Conservation (phyloP, 1,140 invertebrate genomes). For the Eriosoma lanigerum region DNA sequence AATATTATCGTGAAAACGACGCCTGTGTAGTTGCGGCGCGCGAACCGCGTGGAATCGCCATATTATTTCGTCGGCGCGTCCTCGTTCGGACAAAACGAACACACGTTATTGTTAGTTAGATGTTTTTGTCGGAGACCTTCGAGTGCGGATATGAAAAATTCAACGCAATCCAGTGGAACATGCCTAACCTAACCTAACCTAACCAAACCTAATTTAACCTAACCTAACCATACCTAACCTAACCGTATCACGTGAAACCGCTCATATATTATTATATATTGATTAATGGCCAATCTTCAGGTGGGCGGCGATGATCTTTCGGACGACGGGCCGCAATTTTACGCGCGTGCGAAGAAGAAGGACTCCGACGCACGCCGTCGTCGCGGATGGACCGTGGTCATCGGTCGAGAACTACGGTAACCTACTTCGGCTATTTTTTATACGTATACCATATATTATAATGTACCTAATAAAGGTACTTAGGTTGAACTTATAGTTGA, state of each 20-base stretch:
- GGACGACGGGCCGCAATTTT: conserved; percentile 56
- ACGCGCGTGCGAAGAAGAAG: conserved; percentile 1
- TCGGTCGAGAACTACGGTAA: conserved; percentile 66
- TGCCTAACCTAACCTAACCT: too few species aligned
- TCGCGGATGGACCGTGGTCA: conserved; percentile 67
- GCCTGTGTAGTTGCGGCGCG: not conserved
- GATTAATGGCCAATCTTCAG: conserved; percentile 6
- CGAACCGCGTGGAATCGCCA: conserved; percentile 13
- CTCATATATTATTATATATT: not conserved
- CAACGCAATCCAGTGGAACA: too few species aligned
- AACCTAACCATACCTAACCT: too few species aligned
- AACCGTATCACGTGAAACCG: too few species aligned
- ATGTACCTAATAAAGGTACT: too few species aligned
- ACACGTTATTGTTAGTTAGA: not conserved
- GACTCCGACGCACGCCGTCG: conserved; percentile 60
- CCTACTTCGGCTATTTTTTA: too few species aligned
- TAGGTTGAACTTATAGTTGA: too few species aligned
- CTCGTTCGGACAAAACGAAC: too few species aligned
- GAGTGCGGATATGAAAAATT: not conserved
- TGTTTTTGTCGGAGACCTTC: not conserved
- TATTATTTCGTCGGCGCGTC: not conserved
- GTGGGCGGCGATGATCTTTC: conserved; percentile 58
- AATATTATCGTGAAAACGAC: conserved; percentile 2
- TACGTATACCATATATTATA: too few species aligned
- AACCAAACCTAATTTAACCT: too few species aligned